Conservation (phyloP, 2,113 vertebrate species). For the Ictidomys tridecemlineatus region DNA sequence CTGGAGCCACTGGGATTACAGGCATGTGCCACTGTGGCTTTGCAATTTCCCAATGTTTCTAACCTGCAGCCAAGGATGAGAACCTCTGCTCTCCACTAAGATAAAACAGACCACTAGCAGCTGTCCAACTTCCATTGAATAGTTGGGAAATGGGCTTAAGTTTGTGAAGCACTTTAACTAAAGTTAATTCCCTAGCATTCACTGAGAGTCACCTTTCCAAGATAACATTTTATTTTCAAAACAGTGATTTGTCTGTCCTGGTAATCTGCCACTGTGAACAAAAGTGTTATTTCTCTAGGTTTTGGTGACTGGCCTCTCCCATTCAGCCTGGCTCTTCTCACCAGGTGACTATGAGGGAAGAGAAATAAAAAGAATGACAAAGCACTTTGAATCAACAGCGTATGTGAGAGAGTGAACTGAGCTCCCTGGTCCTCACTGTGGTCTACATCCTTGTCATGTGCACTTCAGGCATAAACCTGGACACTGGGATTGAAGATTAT, state of each 20-base stretch:
- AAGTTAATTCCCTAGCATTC: constrained; percentile 15
- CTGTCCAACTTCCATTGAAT: neutral
- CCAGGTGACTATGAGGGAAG: neutral
- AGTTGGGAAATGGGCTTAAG: neutral
- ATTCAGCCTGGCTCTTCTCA: constrained; percentile 9
- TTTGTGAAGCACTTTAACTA: neutral
- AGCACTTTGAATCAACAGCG: neutral
- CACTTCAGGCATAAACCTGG: neutral
- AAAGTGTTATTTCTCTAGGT: neutral
- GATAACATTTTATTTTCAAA: constrained; percentile 43
- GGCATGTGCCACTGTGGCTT: too few species aligned
- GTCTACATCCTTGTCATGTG: neutral
- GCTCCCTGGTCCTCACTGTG: neutral
- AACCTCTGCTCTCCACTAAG: neutral
- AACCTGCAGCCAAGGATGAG: neutral
- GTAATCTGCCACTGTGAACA: neutral
- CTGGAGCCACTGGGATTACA: too few species aligned
- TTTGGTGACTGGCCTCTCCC: neutral
- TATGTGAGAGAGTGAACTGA: neutral
- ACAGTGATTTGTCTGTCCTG: constrained; percentile 11
- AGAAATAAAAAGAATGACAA: constrained; percentile 5
- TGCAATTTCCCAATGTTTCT: neutral
- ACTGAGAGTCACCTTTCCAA: constrained; percentile 9
- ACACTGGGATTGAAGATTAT: neutral
- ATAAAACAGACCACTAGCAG: neutral